Evolutionary conservation across 2,797 vertebrate genomes (phyloP).

Genomic region (Pteronotus mesoamericanus): DNA sequence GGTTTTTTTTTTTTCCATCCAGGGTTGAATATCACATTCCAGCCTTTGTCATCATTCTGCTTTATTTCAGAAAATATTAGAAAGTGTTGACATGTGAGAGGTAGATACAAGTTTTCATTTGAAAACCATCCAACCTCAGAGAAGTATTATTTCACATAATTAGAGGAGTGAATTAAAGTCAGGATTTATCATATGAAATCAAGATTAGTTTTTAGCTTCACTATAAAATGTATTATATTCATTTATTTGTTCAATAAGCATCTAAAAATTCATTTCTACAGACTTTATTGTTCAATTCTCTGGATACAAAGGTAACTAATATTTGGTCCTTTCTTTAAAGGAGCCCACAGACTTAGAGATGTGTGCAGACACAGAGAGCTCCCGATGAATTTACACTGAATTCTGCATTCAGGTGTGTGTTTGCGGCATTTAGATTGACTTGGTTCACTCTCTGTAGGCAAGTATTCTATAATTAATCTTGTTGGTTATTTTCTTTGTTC

Average conservation of each 20-base stretch:
- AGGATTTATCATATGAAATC: background rate
- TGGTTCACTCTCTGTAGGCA: background rate
- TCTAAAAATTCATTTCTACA: background rate
- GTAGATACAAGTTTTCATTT: slow-evolving; percentile 46
- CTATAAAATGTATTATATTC: background rate
- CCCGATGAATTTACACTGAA: background rate
- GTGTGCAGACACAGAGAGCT: background rate
- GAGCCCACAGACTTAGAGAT: background rate
- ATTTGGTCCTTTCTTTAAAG: background rate
- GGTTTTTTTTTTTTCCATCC: slow-evolving; percentile 17
- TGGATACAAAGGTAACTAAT: background rate
- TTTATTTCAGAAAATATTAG: slow-evolving; percentile 57
- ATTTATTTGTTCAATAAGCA: background rate
- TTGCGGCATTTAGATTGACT: background rate
- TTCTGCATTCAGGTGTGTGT: background rate
- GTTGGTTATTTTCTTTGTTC: background rate
- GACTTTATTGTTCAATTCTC: background rate
- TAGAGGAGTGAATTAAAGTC: slow-evolving; percentile 12
- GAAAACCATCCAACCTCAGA: slow-evolving; percentile 54
- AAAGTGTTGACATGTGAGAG: slow-evolving; percentile 37
- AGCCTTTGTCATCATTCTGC: background rate
- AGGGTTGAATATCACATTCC: slow-evolving; percentile 35
- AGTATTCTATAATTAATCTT: background rate
- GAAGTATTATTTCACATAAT: slow-evolving; percentile 39
- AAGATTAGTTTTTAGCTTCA: background rate